These are phyloP conservation scores for Dinoponera quadriceps DNA, from an alignment of 1,140 invertebrate species.

Conservation along the genomic window DNA sequence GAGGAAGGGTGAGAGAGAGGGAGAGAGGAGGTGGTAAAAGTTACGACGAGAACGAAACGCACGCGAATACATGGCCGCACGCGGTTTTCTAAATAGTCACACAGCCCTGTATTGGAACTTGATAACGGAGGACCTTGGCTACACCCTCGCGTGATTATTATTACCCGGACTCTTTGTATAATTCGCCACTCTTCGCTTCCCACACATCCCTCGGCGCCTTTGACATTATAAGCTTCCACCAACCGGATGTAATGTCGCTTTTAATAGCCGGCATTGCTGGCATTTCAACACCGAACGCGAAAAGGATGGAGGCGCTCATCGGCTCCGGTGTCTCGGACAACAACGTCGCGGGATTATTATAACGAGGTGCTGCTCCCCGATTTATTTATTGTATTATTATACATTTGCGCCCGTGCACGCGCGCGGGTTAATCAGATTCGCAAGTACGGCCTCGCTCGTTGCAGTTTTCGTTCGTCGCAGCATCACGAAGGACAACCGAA, in stretches of 20 bases:
- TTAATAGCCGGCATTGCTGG: neutral
- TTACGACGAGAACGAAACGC: too few species aligned
- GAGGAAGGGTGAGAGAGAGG: too few species aligned
- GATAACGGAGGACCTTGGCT: neutral
- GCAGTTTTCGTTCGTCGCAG: neutral
- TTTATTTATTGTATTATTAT: slow-evolving; percentile 1
- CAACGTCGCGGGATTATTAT: neutral
- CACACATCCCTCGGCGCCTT: slow-evolving; percentile 6
- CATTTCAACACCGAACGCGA: neutral
- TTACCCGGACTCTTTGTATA: slow-evolving; percentile 1
- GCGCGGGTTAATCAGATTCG: slow-evolving; percentile 2
- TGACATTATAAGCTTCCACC: neutral
- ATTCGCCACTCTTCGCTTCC: neutral
- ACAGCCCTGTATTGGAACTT: too few species aligned
- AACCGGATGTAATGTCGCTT: neutral
- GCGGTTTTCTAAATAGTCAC: too few species aligned
- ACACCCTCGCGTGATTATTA: neutral
- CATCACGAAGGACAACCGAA: neutral
- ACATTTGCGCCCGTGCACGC: too few species aligned
- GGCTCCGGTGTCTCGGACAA: neutral
- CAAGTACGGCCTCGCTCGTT: neutral
- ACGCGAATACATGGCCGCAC: too few species aligned
- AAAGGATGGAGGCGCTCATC: neutral
- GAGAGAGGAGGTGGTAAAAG: too few species aligned
- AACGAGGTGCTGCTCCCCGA: too few species aligned